Percentiles rank a stretch among this genome's conserved stretches.
Evolutionary conservation across 2,888 invertebrate genomes (phyloP).

Genomic region (Drosophila dives): DNA sequence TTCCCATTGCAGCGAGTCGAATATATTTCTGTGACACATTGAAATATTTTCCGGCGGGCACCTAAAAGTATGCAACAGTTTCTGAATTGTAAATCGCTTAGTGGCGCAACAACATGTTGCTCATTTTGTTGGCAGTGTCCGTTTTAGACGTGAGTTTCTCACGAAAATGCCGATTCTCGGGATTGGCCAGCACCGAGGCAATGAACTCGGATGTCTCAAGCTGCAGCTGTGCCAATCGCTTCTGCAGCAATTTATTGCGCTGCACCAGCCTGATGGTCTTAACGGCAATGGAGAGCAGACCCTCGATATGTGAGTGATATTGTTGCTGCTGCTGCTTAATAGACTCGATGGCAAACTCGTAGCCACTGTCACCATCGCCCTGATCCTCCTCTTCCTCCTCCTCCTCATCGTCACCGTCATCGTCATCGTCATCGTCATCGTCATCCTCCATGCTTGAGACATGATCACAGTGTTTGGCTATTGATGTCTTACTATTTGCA

Average conservation of each 20-base stretch:
- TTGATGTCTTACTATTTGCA: conserved; percentile 29
- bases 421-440: conserved; percentile 28
- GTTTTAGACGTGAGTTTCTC: conserved; percentile 65
- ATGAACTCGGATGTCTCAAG: conserved; percentile 88
- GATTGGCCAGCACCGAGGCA: conserved; percentile 87
- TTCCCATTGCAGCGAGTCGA: not conserved
- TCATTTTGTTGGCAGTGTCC: conserved; percentile 51
- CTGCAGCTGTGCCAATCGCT: conserved; percentile 87
- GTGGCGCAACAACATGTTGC: conserved; percentile 68
- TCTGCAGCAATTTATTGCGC: conserved; percentile 87
- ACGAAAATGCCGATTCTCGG: conserved; percentile 82
- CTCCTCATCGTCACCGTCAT: not conserved
- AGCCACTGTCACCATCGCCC: conserved; percentile 53
- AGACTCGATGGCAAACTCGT: conserved; percentile 48
- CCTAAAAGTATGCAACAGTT: conserved; percentile 63
- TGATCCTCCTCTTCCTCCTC: conserved; percentile 39
- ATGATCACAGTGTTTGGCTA: conserved; percentile 51
- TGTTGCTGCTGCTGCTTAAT: conserved; percentile 37
- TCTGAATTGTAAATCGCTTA: conserved; percentile 27
- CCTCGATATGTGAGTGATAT: conserved; percentile 75
- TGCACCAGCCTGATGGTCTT: conserved; percentile 88
- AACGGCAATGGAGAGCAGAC: conserved; percentile 88
- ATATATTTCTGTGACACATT: conserved; percentile 35
- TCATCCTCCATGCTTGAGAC: conserved; percentile 21
- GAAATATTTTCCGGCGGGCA: conserved; percentile 27